Conservation (phyloP, 2,888 invertebrate species). For the Drosophila histrio region DNA sequence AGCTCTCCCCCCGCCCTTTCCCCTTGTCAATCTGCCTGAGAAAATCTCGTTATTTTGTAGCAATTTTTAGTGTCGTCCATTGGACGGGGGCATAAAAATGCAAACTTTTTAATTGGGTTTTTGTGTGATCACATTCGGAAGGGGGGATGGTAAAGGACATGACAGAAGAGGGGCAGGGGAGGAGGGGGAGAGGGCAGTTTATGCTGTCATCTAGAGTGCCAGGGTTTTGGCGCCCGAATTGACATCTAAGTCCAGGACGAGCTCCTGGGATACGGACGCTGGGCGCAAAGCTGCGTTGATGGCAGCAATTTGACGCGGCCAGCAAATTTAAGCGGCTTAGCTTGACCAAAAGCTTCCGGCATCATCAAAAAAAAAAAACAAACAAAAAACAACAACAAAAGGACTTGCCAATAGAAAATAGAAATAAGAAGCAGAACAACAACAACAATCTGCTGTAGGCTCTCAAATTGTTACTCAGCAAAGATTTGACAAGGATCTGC, state of each 20-base stretch:
- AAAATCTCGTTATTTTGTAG: constrained; percentile 61
- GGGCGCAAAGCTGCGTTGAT: constrained; percentile 68
- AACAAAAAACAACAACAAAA: background rate
- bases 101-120: constrained; percentile 79
- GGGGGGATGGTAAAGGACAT: background rate
- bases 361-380: constrained; percentile 17
- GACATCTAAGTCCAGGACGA: constrained; percentile 39
- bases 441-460: constrained; percentile 28
- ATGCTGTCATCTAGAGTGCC: constrained; percentile 28
- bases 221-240: constrained; percentile 41
- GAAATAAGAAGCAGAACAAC: constrained; percentile 4
- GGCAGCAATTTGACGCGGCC: constrained; percentile 72
- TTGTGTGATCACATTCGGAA: constrained; percentile 66
- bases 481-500: constrained; percentile 50
- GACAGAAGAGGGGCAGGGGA: background rate
- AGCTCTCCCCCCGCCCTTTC: background rate
- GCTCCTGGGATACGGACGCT: constrained; percentile 1
- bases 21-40: constrained; percentile 37
- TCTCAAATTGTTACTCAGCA: constrained; percentile 37
- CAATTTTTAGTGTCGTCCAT: constrained; percentile 56
- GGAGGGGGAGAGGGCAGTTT: background rate
- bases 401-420: constrained; percentile 16
- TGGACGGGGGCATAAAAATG: constrained; percentile 69
- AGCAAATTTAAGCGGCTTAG: constrained; percentile 75
- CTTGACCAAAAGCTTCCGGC: constrained; percentile 63